phyloP scores from a whole-genome alignment of 2,888 invertebrate genomes.

The Lamellibrachia columna region DNA sequence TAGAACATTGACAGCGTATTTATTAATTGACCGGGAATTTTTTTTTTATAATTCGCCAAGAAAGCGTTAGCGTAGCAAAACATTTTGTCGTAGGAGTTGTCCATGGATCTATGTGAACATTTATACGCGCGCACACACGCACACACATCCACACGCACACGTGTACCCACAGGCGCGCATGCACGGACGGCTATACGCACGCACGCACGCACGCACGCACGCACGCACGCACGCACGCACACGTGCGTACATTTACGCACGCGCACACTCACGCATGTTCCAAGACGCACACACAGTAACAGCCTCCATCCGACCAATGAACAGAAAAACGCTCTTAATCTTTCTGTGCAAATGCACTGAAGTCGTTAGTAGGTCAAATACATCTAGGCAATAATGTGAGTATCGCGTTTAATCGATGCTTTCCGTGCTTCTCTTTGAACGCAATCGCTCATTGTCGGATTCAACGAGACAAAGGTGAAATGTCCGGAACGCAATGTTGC shows the following conservation, averaged over 20 bases:
- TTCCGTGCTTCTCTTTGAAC: neutral
- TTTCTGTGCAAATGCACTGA: neutral
- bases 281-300: neutral
- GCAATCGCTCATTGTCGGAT: neutral
- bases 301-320: neutral
- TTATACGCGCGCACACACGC: no score
- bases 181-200: neutral
- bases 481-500: neutral
- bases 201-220: neutral
- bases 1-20: no score
- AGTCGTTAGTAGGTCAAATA: neutral
- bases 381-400: neutral
- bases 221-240: neutral
- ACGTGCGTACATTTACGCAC: neutral
- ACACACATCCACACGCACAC: neutral
- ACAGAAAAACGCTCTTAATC: conserved; percentile 1
- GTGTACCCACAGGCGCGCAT: neutral
- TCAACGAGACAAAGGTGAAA: neutral
- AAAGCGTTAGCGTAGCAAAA: no score
- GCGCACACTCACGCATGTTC: neutral
- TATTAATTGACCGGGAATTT: no score
- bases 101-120: no score
- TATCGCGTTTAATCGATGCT: neutral
- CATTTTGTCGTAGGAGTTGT: no score
- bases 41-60: no score